These are phyloP conservation scores for Deilephila elpenor DNA, from an alignment of 2,888 invertebrate genomes.

Conservation along the genomic window DNA sequence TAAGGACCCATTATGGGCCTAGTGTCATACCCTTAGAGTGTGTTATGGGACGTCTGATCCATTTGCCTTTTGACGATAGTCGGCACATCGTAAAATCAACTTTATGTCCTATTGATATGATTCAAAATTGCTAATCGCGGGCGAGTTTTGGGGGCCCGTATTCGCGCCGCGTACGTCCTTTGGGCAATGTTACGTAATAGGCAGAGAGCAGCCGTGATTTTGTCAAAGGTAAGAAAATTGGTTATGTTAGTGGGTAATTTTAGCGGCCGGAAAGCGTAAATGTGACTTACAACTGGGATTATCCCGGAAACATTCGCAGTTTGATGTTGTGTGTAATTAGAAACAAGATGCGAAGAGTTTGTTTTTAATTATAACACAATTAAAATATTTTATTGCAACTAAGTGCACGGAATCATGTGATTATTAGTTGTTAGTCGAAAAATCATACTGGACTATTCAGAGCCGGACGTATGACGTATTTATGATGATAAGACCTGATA, in stretches of 20 bases:
- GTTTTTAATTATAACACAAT: not conserved
- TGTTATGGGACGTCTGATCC: slow-evolving; percentile 60
- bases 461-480: too few species aligned
- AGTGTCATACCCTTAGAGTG: slow-evolving; percentile 64
- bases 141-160: slow-evolving; percentile 63
- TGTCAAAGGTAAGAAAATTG: slow-evolving; percentile 85
- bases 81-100: slow-evolving; percentile 61
- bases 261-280: slow-evolving; percentile 59
- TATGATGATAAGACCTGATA: too few species aligned
- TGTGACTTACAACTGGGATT: slow-evolving; percentile 62
- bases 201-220: slow-evolving; percentile 76
- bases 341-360: not conserved
- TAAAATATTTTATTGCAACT: not conserved
- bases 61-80: slow-evolving; percentile 59
- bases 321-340: slow-evolving; percentile 4
- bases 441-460: too few species aligned
- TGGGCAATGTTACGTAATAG: slow-evolving; percentile 83
- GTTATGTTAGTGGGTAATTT: slow-evolving; percentile 80
- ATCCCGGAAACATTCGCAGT: slow-evolving; percentile 7
- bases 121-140: slow-evolving; percentile 60
- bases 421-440: too few species aligned
- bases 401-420: too few species aligned
- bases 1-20: slow-evolving; percentile 69
- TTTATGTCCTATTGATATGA: slow-evolving; percentile 72
- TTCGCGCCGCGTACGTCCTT: slow-evolving; percentile 79